Percentiles rank a stretch among this genome's conserved stretches.
phyloP scores from a whole-genome alignment of 2,797 vertebrate genomes.

The Hydrolagus colliei region DNA sequence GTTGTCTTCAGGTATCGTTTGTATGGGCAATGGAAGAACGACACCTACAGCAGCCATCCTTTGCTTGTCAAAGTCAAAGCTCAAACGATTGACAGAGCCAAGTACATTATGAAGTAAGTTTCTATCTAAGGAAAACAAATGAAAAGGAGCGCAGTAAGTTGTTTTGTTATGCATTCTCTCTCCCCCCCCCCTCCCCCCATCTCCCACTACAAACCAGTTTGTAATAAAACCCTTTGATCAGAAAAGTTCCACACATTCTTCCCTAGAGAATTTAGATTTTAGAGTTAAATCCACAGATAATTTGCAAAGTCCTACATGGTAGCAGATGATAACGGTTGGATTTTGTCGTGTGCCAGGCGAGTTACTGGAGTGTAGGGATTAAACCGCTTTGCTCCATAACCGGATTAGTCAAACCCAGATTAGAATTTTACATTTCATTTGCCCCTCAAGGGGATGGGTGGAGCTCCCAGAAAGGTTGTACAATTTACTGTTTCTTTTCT shows the following conservation, averaged over 20 bases:
- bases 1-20: constrained; percentile 74
- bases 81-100: constrained; percentile 92
- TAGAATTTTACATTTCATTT: background rate
- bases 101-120: constrained; percentile 98
- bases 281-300: background rate
- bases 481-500: background rate
- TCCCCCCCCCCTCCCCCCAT: too few species aligned
- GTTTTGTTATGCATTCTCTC: too few species aligned
- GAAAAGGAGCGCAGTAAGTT: background rate
- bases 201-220: background rate
- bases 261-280: background rate
- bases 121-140: background rate
- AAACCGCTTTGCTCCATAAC: background rate
- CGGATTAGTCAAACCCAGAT: background rate
- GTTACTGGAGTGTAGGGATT: background rate
- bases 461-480: too few species aligned
- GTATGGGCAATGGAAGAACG: constrained; percentile 97
- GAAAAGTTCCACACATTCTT: background rate
- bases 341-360: background rate
- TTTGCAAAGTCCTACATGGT: background rate
- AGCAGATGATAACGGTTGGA: background rate
- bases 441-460: too few species aligned
- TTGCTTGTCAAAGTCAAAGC: constrained; percentile 95
- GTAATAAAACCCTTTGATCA: background rate
- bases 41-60: constrained; percentile 87